These are phyloP conservation scores for Sanderia malayensis DNA, from an alignment of 30 jellyfish, hydroid and myxozoan genomes.

Conservation along the genomic window DNA sequence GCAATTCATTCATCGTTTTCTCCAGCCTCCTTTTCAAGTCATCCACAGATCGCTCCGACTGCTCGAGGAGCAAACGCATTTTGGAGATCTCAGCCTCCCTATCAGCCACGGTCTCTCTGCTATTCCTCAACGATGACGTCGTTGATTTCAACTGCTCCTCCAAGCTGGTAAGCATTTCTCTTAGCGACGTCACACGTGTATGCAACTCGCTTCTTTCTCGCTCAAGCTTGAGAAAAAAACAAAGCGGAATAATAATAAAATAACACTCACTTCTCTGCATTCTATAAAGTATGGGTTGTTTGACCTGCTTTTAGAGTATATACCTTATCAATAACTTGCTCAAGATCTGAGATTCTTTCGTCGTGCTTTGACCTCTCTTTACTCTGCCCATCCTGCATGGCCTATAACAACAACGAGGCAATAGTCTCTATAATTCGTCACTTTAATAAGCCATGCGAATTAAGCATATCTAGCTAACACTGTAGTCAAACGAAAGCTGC, in stretches of 20 bases:
- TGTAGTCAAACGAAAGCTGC: too few species aligned
- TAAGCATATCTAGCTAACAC: too few species aligned
- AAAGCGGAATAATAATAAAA: background rate
- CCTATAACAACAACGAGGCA: conserved; percentile 31
- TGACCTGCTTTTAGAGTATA: too few species aligned
- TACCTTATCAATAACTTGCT: conserved; percentile 63
- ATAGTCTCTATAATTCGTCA: too few species aligned
- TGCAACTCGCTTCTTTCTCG: conserved; percentile 65
- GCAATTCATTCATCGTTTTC: conserved; percentile 37
- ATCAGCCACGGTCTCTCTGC: conserved; percentile 72
- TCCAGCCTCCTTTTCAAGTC: conserved; percentile 77
- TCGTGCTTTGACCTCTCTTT: conserved; percentile 52
- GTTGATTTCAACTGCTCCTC: conserved; percentile 79
- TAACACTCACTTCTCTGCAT: background rate
- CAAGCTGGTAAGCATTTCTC: conserved; percentile 60
- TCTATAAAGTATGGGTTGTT: background rate
- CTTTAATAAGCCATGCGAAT: too few species aligned
- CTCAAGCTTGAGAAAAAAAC: conserved; percentile 64
- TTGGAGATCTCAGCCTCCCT: conserved; percentile 87
- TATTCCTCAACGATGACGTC: conserved; percentile 46
- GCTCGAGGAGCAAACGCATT: conserved; percentile 73
- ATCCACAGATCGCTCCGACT: conserved; percentile 65
- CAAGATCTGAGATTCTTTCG: conserved; percentile 53
- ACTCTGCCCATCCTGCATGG: conserved; percentile 46
- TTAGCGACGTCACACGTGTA: conserved; percentile 56